Evolutionary conservation across 2,797 vertebrate species (phyloP), one percentile per base, ranked within the genome.

Genomic region (Mallotus villosus): DNA sequence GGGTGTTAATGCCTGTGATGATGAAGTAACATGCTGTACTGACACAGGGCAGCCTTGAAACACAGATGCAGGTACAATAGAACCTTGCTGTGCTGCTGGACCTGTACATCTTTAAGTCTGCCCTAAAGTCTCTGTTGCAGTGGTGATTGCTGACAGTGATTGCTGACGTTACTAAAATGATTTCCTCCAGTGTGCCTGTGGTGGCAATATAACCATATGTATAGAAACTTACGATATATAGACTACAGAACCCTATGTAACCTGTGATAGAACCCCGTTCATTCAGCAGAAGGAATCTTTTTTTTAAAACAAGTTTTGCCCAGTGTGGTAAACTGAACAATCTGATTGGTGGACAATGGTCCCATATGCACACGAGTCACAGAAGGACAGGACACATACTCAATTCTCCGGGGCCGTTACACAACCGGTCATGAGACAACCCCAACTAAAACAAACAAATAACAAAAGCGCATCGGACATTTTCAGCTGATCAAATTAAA

Each of bases 1-100:
- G 77, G 76, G 25, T 41, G 82, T 81, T 83, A 81, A 80, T 74
- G 67, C 76, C 68, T 75, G 46, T 59, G 78, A 68, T 67, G 70
- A 62, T 67, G 73, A 82, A 69, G 58, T 73, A 69, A 69, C 17
- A 61, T n/a, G 66, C 72, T 76, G 32, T 2, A 34, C 32, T 34
- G 32, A 34, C 32, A 6, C 32, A 34, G 32, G 32, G 32, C 5
- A 34, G 32, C 32, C 32, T 6, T 27, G 25, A 29, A 29, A 29
- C 27, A 29, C 3, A 29, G 27, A 29, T 4, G 27, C 27, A 4
- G 27, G 27, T 29, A 79, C 82, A 78, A 24, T 57, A 58, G 67
- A 22, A 79, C 64, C 41, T 55, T 59, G 29, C 11, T 41, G 67
- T 59, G 21, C 22, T 34, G 5, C 24, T 51, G 24, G 11, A 19